phyloP scores from a whole-genome alignment of 2,797 vertebrate genomes.

The Poecile montanus region DNA sequence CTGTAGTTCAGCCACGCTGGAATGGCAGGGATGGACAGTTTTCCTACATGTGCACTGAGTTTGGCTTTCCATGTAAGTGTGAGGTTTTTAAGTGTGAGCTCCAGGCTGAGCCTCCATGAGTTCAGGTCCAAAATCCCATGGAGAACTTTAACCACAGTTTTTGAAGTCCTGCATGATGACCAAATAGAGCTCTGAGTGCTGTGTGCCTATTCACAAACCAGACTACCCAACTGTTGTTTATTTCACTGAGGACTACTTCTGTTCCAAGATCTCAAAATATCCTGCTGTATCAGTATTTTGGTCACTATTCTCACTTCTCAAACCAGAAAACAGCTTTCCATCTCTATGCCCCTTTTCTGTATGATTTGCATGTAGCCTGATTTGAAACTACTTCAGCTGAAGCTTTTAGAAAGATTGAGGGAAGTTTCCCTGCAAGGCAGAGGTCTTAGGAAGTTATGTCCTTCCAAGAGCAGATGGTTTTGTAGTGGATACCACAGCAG shows the following conservation, averaged over 20 bases:
- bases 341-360: rapidly evolving
- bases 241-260: neutral
- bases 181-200: neutral
- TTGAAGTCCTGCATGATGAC: neutral
- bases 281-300: neutral
- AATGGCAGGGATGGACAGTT: neutral
- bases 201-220: neutral
- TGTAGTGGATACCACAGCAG: neutral
- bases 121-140: neutral
- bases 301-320: neutral
- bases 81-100: neutral
- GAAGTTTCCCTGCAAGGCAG: neutral
- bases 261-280: neutral
- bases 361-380: neutral
- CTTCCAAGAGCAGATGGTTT: neutral
- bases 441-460: neutral
- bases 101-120: neutral
- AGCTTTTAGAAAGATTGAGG: neutral
- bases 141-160: neutral
- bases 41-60: rapidly evolving
- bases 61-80: rapidly evolving
- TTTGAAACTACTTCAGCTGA: neutral
- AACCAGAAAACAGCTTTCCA: neutral
- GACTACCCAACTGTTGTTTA: neutral
- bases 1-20: neutral